Conservation (phyloP, 2,888 invertebrate genomes). For the Eristalis pertinax region DNA sequence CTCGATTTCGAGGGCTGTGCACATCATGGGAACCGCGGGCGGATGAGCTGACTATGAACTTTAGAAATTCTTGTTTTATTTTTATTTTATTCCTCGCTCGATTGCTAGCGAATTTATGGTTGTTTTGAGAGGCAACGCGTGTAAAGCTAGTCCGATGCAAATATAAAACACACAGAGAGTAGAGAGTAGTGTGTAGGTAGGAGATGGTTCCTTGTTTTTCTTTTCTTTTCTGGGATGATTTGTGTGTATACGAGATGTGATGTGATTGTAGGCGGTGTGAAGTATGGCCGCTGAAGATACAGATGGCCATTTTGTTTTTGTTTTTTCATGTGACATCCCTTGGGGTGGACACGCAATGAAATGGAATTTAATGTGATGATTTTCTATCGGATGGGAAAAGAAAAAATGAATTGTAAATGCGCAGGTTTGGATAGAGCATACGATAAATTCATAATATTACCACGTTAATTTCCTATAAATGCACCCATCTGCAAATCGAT, state of each 20-base stretch:
- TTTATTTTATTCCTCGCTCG: background rate
- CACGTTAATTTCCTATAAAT: too few species aligned
- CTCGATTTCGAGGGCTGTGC: background rate
- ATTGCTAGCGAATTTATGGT: background rate
- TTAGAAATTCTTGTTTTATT: background rate
- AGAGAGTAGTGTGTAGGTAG: background rate
- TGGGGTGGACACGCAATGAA: background rate
- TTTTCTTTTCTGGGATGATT: too few species aligned
- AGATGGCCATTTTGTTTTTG: conserved; percentile 12
- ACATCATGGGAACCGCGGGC: background rate
- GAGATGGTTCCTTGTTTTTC: background rate
- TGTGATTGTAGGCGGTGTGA: conserved; percentile 11
- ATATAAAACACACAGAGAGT: conserved; percentile 28
- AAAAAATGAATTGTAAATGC: too few species aligned
- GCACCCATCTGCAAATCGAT: too few species aligned
- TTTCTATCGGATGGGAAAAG: background rate
- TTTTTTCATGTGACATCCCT: background rate
- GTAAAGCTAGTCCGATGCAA: conserved; percentile 40
- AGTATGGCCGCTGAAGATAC: conserved; percentile 11
- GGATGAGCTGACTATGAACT: background rate
- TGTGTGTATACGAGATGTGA: background rate
- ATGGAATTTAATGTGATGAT: background rate
- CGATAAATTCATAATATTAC: too few species aligned
- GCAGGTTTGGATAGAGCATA: too few species aligned
- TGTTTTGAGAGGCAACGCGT: conserved; percentile 25